phyloP scores from a whole-genome alignment of 2,113 vertebrate species.

The Silurus meridionalis region DNA sequence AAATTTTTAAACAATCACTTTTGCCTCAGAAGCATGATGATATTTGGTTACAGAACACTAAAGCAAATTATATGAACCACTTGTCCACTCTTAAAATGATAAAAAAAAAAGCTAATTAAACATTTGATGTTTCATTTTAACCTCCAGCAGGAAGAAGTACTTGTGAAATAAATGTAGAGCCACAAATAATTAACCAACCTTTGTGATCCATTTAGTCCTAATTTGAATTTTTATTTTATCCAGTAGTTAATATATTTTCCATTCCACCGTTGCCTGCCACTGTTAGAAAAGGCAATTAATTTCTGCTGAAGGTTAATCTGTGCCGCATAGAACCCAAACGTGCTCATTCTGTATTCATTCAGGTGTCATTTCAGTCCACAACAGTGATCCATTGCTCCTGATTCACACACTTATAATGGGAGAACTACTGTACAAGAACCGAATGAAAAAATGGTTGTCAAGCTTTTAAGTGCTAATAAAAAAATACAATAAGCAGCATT shows the following conservation, averaged over 20 bases:
- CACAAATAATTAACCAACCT: constrained; percentile 38
- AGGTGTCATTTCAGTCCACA: constrained; percentile 21
- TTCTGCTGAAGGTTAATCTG: constrained; percentile 48
- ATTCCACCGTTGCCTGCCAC: not conserved
- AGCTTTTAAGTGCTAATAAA: not conserved
- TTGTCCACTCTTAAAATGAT: not conserved
- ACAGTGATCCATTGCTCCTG: constrained; percentile 16
- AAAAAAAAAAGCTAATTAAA: constrained; percentile 24
- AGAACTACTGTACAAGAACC: not conserved
- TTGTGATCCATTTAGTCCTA: constrained; percentile 35
- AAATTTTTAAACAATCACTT: not conserved
- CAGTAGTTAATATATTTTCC: constrained; percentile 19
- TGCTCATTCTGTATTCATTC: constrained; percentile 25
- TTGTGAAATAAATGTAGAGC: constrained; percentile 33
- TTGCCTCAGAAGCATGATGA: not conserved
- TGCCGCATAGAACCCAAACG: not conserved
- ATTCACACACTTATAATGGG: constrained; percentile 20
- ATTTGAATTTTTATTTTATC: constrained; percentile 35
- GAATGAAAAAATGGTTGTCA: not conserved
- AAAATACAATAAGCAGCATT: not conserved
- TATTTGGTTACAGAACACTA: not conserved
- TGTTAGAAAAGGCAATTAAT: constrained; percentile 37
- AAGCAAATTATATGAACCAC: not conserved
- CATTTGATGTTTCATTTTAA: constrained; percentile 32
- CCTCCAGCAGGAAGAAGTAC: constrained; percentile 3